These are phyloP conservation scores for Gallinago paraguaiae DNA, from an alignment of 2,113 vertebrate species.

Conservation along the genomic window DNA sequence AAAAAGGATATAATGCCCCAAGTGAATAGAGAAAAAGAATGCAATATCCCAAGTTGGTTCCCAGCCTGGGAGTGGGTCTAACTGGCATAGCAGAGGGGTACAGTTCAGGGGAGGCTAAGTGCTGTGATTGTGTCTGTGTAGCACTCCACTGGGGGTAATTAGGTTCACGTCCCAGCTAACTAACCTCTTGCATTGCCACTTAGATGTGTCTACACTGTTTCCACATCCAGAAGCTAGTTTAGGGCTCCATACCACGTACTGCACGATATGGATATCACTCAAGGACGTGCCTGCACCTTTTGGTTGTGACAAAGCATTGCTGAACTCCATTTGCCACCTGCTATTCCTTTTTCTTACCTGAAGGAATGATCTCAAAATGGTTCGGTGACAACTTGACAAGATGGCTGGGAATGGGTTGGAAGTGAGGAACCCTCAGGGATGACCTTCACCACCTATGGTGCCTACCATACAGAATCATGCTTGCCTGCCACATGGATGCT, in stretches of 20 bases:
- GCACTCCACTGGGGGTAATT: background rate
- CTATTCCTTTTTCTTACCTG: background rate
- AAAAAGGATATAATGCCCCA: background rate
- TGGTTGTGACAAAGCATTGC: background rate
- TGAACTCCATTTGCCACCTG: background rate
- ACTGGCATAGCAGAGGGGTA: background rate
- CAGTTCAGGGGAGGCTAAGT: background rate
- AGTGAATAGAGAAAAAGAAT: background rate
- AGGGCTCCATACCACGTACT: background rate
- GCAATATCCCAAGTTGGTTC: background rate
- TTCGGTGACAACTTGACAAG: background rate
- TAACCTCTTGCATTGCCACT: background rate
- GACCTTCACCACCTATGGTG: background rate
- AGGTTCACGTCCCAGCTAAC: background rate
- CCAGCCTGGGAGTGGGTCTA: background rate
- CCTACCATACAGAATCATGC: accelerated
- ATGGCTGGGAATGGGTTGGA: accelerated
- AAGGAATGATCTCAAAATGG: background rate
- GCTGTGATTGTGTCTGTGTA: background rate
- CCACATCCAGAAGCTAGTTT: background rate
- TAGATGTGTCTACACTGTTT: background rate
- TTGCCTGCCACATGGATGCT: background rate
- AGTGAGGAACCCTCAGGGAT: background rate
- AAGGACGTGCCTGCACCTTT: background rate
- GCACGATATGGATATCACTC: accelerated